Percentiles rank a stretch among this genome's conserved stretches.
These are phyloP conservation scores for Thera obeliscata DNA, from an alignment of 2,888 invertebrate species.

Conservation along the genomic window DNA sequence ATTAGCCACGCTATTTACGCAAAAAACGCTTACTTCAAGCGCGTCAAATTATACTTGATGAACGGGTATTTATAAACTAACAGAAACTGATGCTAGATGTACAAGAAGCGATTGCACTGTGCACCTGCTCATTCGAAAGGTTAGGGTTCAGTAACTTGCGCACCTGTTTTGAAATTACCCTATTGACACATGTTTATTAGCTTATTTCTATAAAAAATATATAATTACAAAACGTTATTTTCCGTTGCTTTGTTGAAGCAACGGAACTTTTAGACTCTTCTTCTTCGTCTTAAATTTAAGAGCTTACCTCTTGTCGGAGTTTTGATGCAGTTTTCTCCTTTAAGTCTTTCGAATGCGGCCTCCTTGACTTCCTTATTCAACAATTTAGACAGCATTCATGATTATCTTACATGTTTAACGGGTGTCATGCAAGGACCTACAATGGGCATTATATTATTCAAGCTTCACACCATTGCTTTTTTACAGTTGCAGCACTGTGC, in stretches of 20 bases:
- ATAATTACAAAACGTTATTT: background rate
- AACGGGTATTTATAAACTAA: background rate
- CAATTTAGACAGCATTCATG: too few species aligned
- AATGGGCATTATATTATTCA: conserved; percentile 3
- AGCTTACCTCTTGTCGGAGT: too few species aligned
- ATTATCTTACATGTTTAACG: background rate
- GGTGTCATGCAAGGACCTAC: conserved; percentile 11
- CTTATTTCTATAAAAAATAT: background rate
- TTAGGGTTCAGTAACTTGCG: conserved; percentile 15
- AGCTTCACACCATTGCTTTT: conserved; percentile 21
- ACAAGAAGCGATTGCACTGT: conserved; percentile 1
- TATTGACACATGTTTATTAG: background rate
- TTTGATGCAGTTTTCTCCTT: too few species aligned
- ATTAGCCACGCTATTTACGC: too few species aligned
- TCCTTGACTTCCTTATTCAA: too few species aligned
- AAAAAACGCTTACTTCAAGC: too few species aligned
- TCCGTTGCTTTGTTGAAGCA: background rate
- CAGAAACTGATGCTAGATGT: background rate
- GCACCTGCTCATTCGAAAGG: conserved; percentile 21
- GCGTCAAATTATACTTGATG: too few species aligned
- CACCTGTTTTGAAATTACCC: conserved; percentile 18
- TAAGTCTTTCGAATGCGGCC: too few species aligned
- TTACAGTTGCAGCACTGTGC: conserved; percentile 60
- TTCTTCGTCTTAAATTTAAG: too few species aligned
- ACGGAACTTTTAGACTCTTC: too few species aligned